Conservation (phyloP, 2,888 invertebrate genomes). For the Dorcus hopei region DNA sequence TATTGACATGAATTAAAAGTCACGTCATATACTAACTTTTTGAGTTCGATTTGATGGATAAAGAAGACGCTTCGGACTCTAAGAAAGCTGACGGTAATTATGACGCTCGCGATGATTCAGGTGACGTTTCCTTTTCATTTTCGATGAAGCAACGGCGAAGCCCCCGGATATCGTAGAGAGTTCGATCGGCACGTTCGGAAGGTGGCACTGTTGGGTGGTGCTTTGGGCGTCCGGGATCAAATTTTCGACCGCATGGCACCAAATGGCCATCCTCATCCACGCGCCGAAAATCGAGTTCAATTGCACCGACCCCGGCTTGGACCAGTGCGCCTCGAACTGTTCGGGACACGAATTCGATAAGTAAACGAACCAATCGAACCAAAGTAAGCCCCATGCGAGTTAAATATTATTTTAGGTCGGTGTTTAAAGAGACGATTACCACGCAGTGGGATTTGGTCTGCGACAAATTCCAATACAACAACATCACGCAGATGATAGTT, state of each 20-base stretch:
- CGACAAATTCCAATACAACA: constrained; percentile 61
- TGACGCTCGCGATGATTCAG: no score
- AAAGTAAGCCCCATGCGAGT: no score
- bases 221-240: constrained; percentile 67
- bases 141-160: constrained; percentile 18
- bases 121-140: neutral
- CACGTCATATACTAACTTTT: no score
- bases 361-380: constrained; percentile 37
- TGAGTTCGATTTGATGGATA: no score
- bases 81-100: no score
- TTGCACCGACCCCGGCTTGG: constrained; percentile 40
- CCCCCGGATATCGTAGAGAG: constrained; percentile 62
- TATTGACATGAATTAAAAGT: no score
- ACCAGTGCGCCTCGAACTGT: constrained; percentile 58
- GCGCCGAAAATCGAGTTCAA: constrained; percentile 64
- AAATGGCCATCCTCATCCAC: constrained; percentile 73
- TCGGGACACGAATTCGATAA: constrained; percentile 59
- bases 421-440: constrained; percentile 69
- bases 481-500: constrained; percentile 71
- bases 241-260: constrained; percentile 79
- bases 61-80: no score
- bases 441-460: constrained; percentile 77
- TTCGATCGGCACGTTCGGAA: constrained; percentile 68
- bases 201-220: constrained; percentile 73
- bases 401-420: constrained; percentile 31